Percentiles rank a stretch among this genome's conserved stretches.
Evolutionary conservation across 2,113 vertebrate genomes (phyloP).

Genomic region (Monarcha castaneiventris): DNA sequence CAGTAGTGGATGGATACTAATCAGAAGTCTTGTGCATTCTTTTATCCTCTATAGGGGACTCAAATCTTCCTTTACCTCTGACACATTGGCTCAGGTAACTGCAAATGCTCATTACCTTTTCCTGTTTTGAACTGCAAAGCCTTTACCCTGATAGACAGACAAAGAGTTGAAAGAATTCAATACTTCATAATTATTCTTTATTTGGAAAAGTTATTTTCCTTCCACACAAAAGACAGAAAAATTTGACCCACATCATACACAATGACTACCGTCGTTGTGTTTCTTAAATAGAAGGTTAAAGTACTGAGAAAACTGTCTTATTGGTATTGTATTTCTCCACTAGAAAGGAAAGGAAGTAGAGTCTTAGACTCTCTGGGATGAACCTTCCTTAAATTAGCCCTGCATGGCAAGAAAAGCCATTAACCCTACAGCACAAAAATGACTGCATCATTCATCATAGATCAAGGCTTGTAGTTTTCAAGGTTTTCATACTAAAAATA

Average conservation of each 20-base stretch:
- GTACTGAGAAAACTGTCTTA: not conserved
- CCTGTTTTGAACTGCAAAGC: not conserved
- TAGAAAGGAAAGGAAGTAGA: not conserved
- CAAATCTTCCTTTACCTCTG: not conserved
- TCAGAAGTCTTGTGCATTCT: not conserved
- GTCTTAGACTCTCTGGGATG: not conserved
- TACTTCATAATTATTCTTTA: not conserved
- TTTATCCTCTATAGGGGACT: not conserved
- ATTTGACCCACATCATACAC: not conserved
- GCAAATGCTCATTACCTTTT: not conserved
- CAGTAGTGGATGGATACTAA: not conserved
- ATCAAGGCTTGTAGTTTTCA: not conserved
- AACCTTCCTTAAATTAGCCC: not conserved
- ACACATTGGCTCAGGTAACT: not conserved
- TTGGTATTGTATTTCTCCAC: not conserved
- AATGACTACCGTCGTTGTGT: not conserved
- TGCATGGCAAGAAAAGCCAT: not conserved
- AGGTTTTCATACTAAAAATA: slow-evolving; percentile 30
- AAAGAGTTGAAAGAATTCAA: not conserved
- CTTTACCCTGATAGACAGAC: not conserved
- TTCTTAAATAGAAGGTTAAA: not conserved
- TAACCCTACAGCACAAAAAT: not conserved
- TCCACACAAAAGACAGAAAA: not conserved
- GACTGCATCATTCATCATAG: slow-evolving; percentile 15
- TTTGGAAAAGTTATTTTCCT: not conserved